These are phyloP conservation scores for Echinarachnius parma DNA, from an alignment of 53 echinoderm and acorn worm species.

Conservation along the genomic window DNA sequence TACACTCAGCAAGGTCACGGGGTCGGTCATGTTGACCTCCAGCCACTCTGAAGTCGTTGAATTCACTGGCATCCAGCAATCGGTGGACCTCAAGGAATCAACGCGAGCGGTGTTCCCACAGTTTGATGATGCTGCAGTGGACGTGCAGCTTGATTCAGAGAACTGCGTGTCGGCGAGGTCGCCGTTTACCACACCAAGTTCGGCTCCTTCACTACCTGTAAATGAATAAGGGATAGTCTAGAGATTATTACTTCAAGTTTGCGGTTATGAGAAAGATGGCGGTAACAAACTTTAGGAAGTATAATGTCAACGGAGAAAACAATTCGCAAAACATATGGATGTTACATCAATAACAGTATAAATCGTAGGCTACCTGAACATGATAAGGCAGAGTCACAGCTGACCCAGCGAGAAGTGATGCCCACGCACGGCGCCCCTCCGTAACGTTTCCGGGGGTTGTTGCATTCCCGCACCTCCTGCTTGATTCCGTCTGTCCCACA, in stretches of 20 bases:
- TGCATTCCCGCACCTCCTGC: conserved; percentile 56
- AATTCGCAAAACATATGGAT: no score
- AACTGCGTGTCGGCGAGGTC: conserved; percentile 64
- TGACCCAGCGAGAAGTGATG: conserved; percentile 50
- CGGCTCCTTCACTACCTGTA: conserved; percentile 54
- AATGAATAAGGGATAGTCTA: no score
- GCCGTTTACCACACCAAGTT: conserved; percentile 56
- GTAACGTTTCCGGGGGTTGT: conserved; percentile 58
- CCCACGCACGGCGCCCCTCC: conserved; percentile 56
- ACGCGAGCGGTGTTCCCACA: conserved; percentile 57
- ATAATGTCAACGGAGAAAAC: no score
- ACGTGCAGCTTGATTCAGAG: conserved; percentile 56
- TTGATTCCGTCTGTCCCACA: conserved; percentile 65
- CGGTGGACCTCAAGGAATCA: conserved; percentile 20
- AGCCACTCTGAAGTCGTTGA: conserved; percentile 57
- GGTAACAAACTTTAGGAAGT: no score
- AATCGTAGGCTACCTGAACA: no score
- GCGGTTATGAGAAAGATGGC: no score
- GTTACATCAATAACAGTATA: no score
- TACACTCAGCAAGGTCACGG: conserved; percentile 51
- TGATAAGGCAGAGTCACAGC: neutral
- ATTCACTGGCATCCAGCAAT: conserved; percentile 66
- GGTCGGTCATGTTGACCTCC: conserved; percentile 59
- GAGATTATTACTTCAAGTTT: no score
- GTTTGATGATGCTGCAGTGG: conserved; percentile 11